Evolutionary conservation across 2,113 vertebrate species (phyloP).

Genomic region (Mixornis gularis): DNA sequence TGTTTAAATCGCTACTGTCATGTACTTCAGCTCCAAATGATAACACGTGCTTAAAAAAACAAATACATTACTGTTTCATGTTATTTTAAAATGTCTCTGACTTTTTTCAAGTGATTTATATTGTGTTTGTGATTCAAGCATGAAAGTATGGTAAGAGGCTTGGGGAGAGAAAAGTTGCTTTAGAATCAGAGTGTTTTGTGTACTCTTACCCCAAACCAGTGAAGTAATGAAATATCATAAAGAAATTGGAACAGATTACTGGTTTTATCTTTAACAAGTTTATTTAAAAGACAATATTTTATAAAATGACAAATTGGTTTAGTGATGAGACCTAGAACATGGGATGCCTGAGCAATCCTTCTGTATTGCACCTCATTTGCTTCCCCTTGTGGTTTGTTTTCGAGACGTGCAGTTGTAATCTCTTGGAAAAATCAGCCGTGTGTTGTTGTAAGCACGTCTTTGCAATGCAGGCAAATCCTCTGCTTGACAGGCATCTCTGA

Average conservation of each 20-base stretch:
- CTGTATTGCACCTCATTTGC: background rate
- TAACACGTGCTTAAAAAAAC: constrained; percentile 27
- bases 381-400: background rate
- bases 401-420: accelerated
- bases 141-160: background rate
- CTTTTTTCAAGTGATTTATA: constrained; percentile 32
- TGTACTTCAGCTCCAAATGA: constrained; percentile 41
- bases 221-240: background rate
- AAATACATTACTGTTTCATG: constrained; percentile 22
- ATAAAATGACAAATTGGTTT: background rate
- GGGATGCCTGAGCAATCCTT: background rate
- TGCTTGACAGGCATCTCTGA: background rate
- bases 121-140: constrained; percentile 20
- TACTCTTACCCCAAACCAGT: background rate
- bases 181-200: background rate
- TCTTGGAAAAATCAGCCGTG: background rate
- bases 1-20: constrained; percentile 54
- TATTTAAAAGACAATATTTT: background rate
- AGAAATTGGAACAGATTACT: background rate
- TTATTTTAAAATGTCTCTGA: constrained; percentile 15
- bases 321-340: background rate
- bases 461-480: background rate
- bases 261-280: background rate
- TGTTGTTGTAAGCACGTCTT: background rate
- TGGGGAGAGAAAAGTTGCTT: background rate